Conservation (phyloP, 2,888 invertebrate genomes). For the Eledone cirrhosa region DNA sequence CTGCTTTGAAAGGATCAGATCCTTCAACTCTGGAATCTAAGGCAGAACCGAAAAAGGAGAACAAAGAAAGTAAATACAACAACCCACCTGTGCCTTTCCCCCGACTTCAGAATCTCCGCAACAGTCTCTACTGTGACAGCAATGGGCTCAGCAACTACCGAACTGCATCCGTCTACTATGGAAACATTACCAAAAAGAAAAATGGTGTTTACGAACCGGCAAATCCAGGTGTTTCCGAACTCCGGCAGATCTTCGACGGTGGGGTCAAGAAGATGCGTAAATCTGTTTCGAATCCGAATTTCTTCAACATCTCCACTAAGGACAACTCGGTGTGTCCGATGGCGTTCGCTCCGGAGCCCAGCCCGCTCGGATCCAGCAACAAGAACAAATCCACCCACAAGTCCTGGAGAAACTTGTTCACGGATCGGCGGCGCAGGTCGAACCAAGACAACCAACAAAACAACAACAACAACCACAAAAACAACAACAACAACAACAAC, state of each 20-base stretch:
- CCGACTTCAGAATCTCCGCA: slow-evolving; percentile 49
- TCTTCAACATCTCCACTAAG: slow-evolving; percentile 51
- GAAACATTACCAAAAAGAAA: slow-evolving; percentile 32
- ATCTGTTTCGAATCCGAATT: slow-evolving; percentile 59
- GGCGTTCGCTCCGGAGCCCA: background rate
- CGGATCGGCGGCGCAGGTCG: slow-evolving; percentile 14
- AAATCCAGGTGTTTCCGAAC: slow-evolving; percentile 35
- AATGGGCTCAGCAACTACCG: slow-evolving; percentile 32
- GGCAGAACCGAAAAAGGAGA: slow-evolving; percentile 33
- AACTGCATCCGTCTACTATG: slow-evolving; percentile 39
- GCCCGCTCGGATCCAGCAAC: background rate
- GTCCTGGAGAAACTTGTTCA: slow-evolving; percentile 8
- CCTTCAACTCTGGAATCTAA: too few species aligned
- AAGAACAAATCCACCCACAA: slow-evolving; percentile 4
- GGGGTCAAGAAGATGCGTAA: slow-evolving; percentile 40
- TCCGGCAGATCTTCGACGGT: slow-evolving; percentile 41
- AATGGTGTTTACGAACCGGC: slow-evolving; percentile 15
- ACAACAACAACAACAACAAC: too few species aligned
- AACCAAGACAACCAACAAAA: slow-evolving; percentile 3
- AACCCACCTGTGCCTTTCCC: slow-evolving; percentile 51
- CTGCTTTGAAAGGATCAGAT: background rate
- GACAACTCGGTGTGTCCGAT: slow-evolving; percentile 37
- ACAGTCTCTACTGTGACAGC: slow-evolving; percentile 41
- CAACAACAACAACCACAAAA: background rate
- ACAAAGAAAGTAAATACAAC: slow-evolving; percentile 36